phyloP scores from a whole-genome alignment of 2,113 vertebrate genomes.

The Protobothrops flavoviridis region DNA sequence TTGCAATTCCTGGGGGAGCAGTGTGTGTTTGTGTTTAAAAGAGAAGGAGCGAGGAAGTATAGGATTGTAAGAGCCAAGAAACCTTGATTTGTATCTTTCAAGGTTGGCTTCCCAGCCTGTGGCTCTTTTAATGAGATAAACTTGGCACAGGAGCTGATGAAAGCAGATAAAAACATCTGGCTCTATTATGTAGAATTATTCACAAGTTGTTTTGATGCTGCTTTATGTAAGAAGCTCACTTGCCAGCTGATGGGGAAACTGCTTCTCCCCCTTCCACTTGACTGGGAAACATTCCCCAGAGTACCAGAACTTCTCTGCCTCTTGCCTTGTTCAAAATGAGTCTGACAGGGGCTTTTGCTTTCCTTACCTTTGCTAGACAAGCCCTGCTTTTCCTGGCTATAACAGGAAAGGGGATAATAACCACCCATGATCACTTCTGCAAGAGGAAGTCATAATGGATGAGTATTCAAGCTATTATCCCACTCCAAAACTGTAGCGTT shows the following conservation, averaged over 20 bases:
- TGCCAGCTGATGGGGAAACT: slow-evolving; percentile 37
- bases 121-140: slow-evolving; percentile 37
- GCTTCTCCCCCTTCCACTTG: neutral
- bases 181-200: slow-evolving; percentile 61
- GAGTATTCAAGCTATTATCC: slow-evolving; percentile 44
- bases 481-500: neutral
- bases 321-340: slow-evolving; percentile 8
- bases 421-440: slow-evolving; percentile 43
- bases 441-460: slow-evolving; percentile 49
- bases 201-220: slow-evolving; percentile 52
- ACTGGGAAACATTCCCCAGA: slow-evolving; percentile 32
- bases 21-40: too few relatives aligned
- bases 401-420: slow-evolving; percentile 32
- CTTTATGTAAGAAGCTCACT: slow-evolving; percentile 46
- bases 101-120: slow-evolving; percentile 41
- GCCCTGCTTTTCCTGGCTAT: slow-evolving; percentile 5
- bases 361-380: neutral
- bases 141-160: slow-evolving; percentile 33
- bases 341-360: neutral
- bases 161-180: slow-evolving; percentile 47
- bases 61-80: neutral
- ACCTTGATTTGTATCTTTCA: slow-evolving; percentile 18
- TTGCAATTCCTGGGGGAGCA: neutral
- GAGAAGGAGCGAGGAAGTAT: neutral
- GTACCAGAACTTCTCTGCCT: neutral